A percentile compares a stretch with the other conserved stretches of the same genome.
Evolutionary conservation across 2,113 vertebrate species (phyloP).

Genomic region (Rhinichthys klamathensis): DNA sequence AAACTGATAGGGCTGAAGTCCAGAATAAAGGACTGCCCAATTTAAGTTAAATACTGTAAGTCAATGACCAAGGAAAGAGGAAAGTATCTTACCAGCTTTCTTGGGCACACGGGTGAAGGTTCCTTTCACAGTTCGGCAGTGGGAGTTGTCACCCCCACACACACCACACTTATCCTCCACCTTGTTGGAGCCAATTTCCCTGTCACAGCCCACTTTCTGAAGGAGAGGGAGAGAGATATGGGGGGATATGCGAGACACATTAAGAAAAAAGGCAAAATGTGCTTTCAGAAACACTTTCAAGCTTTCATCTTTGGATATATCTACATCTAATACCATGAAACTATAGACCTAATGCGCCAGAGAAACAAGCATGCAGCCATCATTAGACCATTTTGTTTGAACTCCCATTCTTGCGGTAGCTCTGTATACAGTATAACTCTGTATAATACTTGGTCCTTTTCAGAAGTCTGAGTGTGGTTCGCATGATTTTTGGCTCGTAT

Average conservation of each 20-base stretch:
- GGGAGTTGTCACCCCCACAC: constrained; percentile 94
- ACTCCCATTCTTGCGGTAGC: no score
- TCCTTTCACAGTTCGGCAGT: constrained; percentile 94
- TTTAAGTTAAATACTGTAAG: background rate
- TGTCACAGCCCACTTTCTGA: constrained; percentile 96
- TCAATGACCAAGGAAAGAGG: background rate
- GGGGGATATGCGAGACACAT: background rate
- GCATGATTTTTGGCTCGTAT: no score
- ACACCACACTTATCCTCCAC: constrained; percentile 94
- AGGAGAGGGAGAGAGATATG: constrained; percentile 29
- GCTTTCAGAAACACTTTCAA: background rate
- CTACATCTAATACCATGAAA: background rate
- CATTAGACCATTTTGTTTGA: no score
- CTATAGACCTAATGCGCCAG: background rate
- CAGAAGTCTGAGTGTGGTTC: background rate
- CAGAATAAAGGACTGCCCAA: background rate
- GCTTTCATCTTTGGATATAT: background rate
- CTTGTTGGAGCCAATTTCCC: constrained; percentile 92
- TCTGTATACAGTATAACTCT: no score
- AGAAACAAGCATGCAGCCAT: no score
- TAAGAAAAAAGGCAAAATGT: background rate
- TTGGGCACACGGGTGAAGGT: constrained; percentile 91
- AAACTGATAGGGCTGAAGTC: constrained; percentile 11
- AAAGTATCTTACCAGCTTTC: constrained; percentile 85
- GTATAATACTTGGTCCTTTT: background rate